Conservation (phyloP, 2,888 invertebrate species). For the Phania funesta region DNA sequence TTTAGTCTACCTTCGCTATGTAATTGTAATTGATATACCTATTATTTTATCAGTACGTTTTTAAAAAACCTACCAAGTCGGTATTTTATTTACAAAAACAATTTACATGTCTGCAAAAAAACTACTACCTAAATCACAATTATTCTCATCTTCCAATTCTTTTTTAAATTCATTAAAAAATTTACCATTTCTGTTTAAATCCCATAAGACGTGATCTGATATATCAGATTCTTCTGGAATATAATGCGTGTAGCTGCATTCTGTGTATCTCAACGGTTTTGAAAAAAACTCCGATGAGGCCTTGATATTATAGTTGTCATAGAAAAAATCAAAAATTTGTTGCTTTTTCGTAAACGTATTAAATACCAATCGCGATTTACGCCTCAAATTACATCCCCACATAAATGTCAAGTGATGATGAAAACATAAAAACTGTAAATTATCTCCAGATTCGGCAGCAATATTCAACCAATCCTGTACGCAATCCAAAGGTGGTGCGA, state of each 20-base stretch:
- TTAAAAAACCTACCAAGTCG: background rate
- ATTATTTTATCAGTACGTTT: too few species aligned
- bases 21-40: too few species aligned
- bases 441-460: conserved; percentile 83
- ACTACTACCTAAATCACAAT: conserved; percentile 70
- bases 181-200: conserved; percentile 72
- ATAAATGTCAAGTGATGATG: conserved; percentile 98
- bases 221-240: conserved; percentile 62
- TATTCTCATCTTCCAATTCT: conserved; percentile 63
- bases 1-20: too few species aligned
- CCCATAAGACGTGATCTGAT: conserved; percentile 65
- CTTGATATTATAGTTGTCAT: conserved; percentile 82
- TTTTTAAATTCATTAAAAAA: conserved; percentile 74
- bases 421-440: conserved; percentile 89
- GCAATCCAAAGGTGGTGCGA: conserved; percentile 86
- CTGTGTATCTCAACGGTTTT: conserved; percentile 66
- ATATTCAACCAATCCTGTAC: conserved; percentile 90
- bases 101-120: conserved; percentile 71
- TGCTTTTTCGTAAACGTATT: conserved; percentile 87
- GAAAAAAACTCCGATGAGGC: conserved; percentile 70
- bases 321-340: conserved; percentile 86
- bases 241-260: conserved; percentile 72
- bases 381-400: conserved; percentile 90
- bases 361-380: conserved; percentile 87
- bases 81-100: conserved; percentile 1